Conservation (phyloP, 1,140 invertebrate species). For the Trachymyrmex septentrionalis region DNA sequence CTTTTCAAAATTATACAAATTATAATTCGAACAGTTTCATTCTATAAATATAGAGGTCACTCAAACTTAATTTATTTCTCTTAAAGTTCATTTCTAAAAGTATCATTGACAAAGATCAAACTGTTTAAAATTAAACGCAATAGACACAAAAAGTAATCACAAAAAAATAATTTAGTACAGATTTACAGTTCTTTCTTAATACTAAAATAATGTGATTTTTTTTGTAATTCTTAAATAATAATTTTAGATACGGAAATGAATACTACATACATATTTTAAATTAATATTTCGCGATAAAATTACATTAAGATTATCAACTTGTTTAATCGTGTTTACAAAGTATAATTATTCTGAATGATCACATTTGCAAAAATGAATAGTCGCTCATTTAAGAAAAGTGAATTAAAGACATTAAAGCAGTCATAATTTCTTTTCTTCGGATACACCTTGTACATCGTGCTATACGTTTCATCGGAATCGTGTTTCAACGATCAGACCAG, state of each 20-base stretch:
- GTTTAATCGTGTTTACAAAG: not conserved
- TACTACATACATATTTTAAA: not conserved
- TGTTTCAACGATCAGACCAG: not conserved
- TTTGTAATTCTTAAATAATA: too few species aligned
- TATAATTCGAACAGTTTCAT: not conserved
- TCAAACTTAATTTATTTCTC: not conserved
- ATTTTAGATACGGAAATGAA: not conserved
- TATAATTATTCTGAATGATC: not conserved
- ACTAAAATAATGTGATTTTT: too few species aligned
- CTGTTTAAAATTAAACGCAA: not conserved
- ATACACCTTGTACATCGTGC: not conserved
- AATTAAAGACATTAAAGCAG: not conserved
- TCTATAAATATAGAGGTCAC: not conserved
- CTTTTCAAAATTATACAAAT: not conserved
- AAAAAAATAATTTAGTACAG: not conserved
- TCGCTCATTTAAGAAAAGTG: not conserved
- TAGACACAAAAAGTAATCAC: not conserved
- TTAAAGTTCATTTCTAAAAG: slow-evolving; percentile 10
- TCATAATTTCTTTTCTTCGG: not conserved
- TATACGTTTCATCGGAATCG: not conserved
- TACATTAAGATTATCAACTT: not conserved
- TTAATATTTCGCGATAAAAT: not conserved
- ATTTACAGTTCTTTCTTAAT: not conserved
- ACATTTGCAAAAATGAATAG: not conserved
- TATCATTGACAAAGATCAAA: not conserved